These are phyloP conservation scores for Cheilosia scutellata DNA, from an alignment of 2,888 invertebrate species.

Conservation along the genomic window DNA sequence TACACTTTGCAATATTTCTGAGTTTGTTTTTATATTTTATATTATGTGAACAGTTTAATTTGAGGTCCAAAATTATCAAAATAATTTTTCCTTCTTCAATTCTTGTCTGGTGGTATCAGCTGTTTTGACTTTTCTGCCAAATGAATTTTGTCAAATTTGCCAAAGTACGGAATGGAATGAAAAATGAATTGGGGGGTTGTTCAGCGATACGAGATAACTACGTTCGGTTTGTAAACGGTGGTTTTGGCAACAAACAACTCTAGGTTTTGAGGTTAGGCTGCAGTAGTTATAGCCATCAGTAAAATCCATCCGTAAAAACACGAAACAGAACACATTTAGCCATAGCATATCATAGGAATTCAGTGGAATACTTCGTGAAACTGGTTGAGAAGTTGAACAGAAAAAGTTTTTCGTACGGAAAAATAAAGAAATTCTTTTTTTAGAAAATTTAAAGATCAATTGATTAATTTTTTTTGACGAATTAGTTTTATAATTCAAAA, in stretches of 20 bases:
- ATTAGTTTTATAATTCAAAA: too few relatives aligned
- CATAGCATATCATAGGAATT: too few relatives aligned
- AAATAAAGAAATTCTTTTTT: too few relatives aligned
- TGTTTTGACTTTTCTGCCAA: constrained; percentile 51
- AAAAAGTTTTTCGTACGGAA: too few relatives aligned
- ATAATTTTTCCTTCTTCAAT: constrained; percentile 2
- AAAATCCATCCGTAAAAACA: too few relatives aligned
- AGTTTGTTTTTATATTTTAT: background rate
- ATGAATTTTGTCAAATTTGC: constrained; percentile 26
- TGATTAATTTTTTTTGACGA: too few relatives aligned
- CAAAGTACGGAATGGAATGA: constrained; percentile 11
- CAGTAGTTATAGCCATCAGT: too few relatives aligned
- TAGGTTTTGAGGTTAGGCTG: too few relatives aligned
- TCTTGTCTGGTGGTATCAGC: constrained; percentile 38
- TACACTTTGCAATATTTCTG: background rate
- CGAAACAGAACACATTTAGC: too few relatives aligned
- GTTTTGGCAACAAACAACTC: background rate
- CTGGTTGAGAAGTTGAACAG: too few relatives aligned
- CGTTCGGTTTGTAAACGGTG: background rate
- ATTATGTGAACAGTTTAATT: background rate
- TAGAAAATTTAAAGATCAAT: too few relatives aligned
- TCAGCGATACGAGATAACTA: background rate
- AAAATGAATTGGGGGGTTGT: background rate
- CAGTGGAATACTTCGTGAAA: too few relatives aligned
- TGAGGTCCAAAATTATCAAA: constrained; percentile 24